Conservation (phyloP, 2,888 invertebrate genomes). For the Bugulina stolonifera region DNA sequence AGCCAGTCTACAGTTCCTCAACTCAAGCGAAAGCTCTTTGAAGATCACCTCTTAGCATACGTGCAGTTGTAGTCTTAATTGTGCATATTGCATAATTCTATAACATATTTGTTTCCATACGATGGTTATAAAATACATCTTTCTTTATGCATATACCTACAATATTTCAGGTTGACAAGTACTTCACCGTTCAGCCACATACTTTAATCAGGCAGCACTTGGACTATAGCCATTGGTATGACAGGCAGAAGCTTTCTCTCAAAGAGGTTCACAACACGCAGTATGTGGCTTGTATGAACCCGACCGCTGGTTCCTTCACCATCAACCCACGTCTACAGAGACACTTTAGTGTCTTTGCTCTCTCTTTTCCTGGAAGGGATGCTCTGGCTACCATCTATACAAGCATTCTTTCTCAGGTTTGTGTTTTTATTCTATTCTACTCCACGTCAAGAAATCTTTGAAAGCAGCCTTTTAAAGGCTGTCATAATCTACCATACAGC, state of each 20-base stretch:
- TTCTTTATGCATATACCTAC: too few relatives aligned
- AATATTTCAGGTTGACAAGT: constrained; percentile 79
- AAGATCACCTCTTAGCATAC: too few relatives aligned
- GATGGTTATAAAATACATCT: too few relatives aligned
- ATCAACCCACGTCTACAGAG: constrained; percentile 77
- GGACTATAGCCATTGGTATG: constrained; percentile 96
- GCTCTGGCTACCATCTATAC: constrained; percentile 81
- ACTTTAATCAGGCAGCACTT: constrained; percentile 89
- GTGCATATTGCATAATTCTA: too few relatives aligned
- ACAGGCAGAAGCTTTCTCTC: constrained; percentile 75
- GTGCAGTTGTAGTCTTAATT: too few relatives aligned
- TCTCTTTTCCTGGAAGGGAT: constrained; percentile 75
- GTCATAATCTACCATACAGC: too few relatives aligned
- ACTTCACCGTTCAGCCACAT: constrained; percentile 93
- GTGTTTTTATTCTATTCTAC: too few relatives aligned
- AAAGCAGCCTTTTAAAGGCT: too few relatives aligned
- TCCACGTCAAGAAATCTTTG: too few relatives aligned
- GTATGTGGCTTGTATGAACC: constrained; percentile 97
- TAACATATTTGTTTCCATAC: too few relatives aligned
- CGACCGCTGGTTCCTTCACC: constrained; percentile 92
- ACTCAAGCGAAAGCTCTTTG: too few relatives aligned
- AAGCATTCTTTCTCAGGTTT: constrained; percentile 62
- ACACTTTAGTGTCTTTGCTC: constrained; percentile 55
- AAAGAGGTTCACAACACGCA: constrained; percentile 96
- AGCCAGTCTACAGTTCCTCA: too few relatives aligned